Conservation (phyloP, 2,797 vertebrate genomes). For the Onychomys leucogaster region DNA sequence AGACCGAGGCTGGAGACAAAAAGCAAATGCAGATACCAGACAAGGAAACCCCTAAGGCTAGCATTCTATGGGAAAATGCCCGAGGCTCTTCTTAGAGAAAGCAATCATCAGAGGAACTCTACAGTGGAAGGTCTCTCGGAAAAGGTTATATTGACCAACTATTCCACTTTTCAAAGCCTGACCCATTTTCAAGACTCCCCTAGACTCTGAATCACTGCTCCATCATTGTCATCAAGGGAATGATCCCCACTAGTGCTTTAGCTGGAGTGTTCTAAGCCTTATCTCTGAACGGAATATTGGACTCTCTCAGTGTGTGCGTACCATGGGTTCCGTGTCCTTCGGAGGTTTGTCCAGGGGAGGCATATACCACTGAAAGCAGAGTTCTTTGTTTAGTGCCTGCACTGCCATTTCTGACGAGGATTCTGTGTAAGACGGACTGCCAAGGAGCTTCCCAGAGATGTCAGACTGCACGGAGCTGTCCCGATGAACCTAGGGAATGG, state of each 20-base stretch:
- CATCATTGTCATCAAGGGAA: neutral
- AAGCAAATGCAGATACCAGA: slow-evolving; percentile 36
- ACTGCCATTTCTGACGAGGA: slow-evolving; percentile 70
- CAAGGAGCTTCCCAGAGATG: neutral
- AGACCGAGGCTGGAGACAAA: neutral
- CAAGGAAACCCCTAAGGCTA: neutral
- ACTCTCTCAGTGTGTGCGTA: slow-evolving; percentile 77
- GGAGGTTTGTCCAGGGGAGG: slow-evolving; percentile 85
- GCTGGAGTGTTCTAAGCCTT: neutral
- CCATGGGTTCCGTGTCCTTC: slow-evolving; percentile 84
- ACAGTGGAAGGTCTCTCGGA: neutral
- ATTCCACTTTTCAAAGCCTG: slow-evolving; percentile 54
- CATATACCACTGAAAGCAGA: slow-evolving; percentile 91
- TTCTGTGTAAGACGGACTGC: slow-evolving; percentile 1
- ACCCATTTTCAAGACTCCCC: slow-evolving; percentile 22
- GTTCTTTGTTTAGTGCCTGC: slow-evolving; percentile 84
- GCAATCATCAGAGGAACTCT: slow-evolving; percentile 46
- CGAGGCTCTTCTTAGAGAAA: slow-evolving; percentile 36
- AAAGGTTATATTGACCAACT: slow-evolving; percentile 35
- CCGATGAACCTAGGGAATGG: slow-evolving; percentile 75
- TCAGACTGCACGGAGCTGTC: slow-evolving; percentile 50
- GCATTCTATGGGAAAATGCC: slow-evolving; percentile 35
- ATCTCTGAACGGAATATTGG: neutral
- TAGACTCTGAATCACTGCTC: neutral
- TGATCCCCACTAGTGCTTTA: neutral